Base-by-base conservation (phyloP, 2,113 vertebrate genomes). In the Plecotus auritus region DNA sequence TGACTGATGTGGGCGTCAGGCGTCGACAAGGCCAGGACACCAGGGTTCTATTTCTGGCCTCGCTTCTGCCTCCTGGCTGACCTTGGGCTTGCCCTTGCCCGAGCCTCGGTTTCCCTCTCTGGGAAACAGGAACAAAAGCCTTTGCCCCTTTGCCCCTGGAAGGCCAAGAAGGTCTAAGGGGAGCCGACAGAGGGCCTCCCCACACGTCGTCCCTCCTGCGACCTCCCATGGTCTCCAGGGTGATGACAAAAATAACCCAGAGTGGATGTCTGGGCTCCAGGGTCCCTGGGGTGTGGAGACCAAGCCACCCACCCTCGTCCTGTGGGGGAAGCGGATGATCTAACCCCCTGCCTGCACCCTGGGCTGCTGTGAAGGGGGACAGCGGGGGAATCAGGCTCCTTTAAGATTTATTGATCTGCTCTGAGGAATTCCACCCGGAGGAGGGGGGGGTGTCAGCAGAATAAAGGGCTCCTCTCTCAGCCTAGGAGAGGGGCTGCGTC, bases 41-140 rank as follows among this genome's bases (percentile, higher is more conserved):
- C 74, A 22, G 88, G 95, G 85, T 85, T 97, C 96, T 97, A 97
- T 97, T 97, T 97, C 93, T 96, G 94, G 95, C 56, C 85, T 86
- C 0, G 2, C 67, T 78, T 88, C 88, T 97, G 92, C 78, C 94
- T 95, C 73, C 61, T 66, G 69, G 32, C 88, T 92, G 78, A 85
- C 97, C 85, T 95, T 96, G 94, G 67, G 61, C 69, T 69, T 90
- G 40, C 42, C 90, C 77, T 94, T 61, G 54, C 49, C 90, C 40
- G 45, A 72, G 93, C 88, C 96, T 97, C 91, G 45, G 95, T 97
- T 97, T 97, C 90, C 76, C 94, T 88, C 82, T 88, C 88, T 83
- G 88, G 88, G 83, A 97, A 93, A 90, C 40, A 90, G 81, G 47
- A 85, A 82, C 35, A 73, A 64, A 94, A 35, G 66, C 17, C 69